phyloP scores from a whole-genome alignment of 35 echinoderm and acorn worm genomes.

The Apostichopus californicus region DNA sequence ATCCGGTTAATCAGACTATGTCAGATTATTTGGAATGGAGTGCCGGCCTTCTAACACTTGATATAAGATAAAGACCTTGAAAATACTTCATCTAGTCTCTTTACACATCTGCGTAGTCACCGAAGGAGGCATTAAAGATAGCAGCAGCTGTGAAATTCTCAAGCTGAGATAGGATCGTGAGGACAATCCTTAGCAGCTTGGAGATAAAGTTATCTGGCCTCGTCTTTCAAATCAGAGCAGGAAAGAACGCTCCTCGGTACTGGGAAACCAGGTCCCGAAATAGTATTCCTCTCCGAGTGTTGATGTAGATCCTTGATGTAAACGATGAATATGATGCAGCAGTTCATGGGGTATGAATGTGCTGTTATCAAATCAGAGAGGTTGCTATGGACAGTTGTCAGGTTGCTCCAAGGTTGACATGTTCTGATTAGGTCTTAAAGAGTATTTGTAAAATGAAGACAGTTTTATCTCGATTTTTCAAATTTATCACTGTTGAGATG shows the following conservation, averaged over 20 bases:
- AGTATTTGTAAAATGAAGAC: too few species aligned
- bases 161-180: not conserved
- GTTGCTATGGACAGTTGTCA: too few species aligned
- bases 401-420: too few species aligned
- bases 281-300: too few species aligned
- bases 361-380: too few species aligned
- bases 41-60: not conserved
- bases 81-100: not conserved
- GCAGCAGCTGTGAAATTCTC: not conserved
- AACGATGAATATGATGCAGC: too few species aligned
- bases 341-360: too few species aligned
- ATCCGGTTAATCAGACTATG: constrained; percentile 10
- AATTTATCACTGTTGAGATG: too few species aligned
- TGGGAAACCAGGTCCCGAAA: too few species aligned
- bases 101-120: constrained; percentile 2
- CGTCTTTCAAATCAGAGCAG: not conserved
- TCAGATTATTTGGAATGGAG: constrained; percentile 1
- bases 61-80: not conserved
- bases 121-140: not conserved
- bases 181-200: not conserved
- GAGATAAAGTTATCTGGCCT: not conserved
- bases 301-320: too few species aligned
- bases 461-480: too few species aligned
- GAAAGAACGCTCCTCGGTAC: not conserved
- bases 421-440: too few species aligned